Evolutionary conservation across 2,888 invertebrate genomes (phyloP).

Genomic region (Hymenopus coronatus): DNA sequence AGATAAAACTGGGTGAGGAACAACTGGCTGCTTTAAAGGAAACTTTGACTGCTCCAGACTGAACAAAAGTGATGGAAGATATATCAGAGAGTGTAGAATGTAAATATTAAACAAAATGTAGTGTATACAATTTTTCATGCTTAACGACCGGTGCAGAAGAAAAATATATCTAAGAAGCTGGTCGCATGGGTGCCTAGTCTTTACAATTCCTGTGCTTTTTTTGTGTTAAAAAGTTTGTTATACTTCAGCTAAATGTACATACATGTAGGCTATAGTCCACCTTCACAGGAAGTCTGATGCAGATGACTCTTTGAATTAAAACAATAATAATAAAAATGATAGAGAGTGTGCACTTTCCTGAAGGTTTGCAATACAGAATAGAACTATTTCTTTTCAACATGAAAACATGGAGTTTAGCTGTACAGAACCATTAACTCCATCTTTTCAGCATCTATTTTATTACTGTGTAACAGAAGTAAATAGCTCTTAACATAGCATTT

Average conservation of each 20-base stretch:
- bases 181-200: constrained; percentile 32
- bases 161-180: neutral
- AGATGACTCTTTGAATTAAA: neutral
- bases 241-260: neutral
- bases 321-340: neutral
- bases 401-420: neutral
- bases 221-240: neutral
- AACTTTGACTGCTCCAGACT: constrained; percentile 45
- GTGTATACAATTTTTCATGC: constrained; percentile 7
- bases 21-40: constrained; percentile 70
- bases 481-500: neutral
- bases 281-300: neutral
- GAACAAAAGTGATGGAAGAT: neutral
- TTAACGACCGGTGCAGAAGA: constrained; percentile 2
- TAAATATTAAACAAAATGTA: neutral
- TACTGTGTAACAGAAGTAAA: neutral
- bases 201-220: constrained; percentile 11
- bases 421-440: neutral
- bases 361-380: neutral
- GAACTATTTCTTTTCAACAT: neutral
- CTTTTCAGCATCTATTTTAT: neutral
- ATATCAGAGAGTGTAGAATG: neutral
- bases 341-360: neutral
- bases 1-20: constrained; percentile 78
- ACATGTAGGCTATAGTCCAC: neutral